phyloP scores from a whole-genome alignment of 2,797 vertebrate species.

The Sebastes melanostomus region DNA sequence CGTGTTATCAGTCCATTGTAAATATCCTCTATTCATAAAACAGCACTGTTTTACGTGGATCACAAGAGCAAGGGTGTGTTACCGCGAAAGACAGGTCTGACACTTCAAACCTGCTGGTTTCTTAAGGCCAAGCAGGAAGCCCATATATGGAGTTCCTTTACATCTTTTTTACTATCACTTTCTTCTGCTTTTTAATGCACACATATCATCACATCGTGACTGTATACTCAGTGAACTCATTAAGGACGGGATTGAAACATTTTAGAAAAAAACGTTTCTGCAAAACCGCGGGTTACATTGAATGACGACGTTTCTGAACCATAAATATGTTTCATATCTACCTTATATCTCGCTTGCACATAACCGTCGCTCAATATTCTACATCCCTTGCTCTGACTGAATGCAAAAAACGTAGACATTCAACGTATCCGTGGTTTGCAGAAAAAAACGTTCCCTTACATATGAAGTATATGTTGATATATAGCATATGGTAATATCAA shows the following conservation, averaged over 20 bases:
- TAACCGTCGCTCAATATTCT: neutral
- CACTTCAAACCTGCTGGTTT: neutral
- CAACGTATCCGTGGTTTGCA: neutral
- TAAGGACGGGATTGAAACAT: neutral
- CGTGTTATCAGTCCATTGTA: slow-evolving; percentile 2
- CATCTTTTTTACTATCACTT: neutral
- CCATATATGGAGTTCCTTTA: slow-evolving; percentile 29
- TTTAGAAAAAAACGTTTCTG: neutral
- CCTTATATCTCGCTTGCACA: too few relatives aligned
- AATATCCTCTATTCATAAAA: slow-evolving; percentile 6
- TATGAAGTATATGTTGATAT: too few relatives aligned
- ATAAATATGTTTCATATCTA: neutral
- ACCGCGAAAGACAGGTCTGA: neutral
- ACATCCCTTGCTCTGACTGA: neutral
- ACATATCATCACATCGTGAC: neutral
- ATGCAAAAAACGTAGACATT: neutral
- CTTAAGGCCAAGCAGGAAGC: neutral
- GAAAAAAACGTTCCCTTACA: too few relatives aligned
- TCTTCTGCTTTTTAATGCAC: neutral
- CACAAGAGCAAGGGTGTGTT: neutral
- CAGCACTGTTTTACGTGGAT: neutral
- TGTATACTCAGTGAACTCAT: neutral
- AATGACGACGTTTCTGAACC: neutral
- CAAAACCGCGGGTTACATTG: neutral
- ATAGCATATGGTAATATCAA: too few relatives aligned